These are phyloP conservation scores for Steinernema carpocapsae DNA, from an alignment of 2,888 invertebrate species.

Conservation along the genomic window DNA sequence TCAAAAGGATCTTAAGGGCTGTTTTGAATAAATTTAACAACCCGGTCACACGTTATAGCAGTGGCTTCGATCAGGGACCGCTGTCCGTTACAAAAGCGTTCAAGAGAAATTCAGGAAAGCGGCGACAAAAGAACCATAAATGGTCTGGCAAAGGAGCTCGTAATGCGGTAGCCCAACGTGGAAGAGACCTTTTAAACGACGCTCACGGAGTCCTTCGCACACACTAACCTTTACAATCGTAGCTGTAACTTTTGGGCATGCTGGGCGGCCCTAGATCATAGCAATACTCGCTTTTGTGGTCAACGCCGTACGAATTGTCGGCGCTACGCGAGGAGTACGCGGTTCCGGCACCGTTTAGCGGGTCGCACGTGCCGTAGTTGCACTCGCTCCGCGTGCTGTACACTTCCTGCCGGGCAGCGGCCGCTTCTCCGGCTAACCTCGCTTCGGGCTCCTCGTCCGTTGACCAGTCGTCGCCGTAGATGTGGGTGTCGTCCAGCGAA, in stretches of 20 bases:
- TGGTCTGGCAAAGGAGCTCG: too few relatives aligned
- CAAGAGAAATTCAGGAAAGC: too few relatives aligned
- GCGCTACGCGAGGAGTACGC: conserved; percentile 22
- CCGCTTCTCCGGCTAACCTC: neutral
- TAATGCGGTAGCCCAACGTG: too few relatives aligned
- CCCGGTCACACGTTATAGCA: too few relatives aligned
- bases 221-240: conserved; percentile 30
- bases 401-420: neutral
- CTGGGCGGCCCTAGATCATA: neutral
- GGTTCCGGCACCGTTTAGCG: neutral
- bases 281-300: neutral
- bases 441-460: conserved; percentile 40
- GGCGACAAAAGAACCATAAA: too few relatives aligned
- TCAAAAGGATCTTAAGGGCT: too few relatives aligned
- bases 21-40: too few relatives aligned
- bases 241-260: conserved; percentile 24
- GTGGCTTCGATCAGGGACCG: too few relatives aligned
- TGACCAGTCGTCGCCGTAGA: conserved; percentile 64
- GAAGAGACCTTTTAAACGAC: neutral
- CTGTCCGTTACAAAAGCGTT: too few relatives aligned
- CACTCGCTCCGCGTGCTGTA: conserved; percentile 27
- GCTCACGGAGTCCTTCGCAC: neutral
- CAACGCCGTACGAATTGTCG: conserved; percentile 31
- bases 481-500: conserved; percentile 38
- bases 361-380: conserved; percentile 9